Evolutionary conservation across 2,797 vertebrate species (phyloP).

Genomic region (Babyrousa celebensis): DNA sequence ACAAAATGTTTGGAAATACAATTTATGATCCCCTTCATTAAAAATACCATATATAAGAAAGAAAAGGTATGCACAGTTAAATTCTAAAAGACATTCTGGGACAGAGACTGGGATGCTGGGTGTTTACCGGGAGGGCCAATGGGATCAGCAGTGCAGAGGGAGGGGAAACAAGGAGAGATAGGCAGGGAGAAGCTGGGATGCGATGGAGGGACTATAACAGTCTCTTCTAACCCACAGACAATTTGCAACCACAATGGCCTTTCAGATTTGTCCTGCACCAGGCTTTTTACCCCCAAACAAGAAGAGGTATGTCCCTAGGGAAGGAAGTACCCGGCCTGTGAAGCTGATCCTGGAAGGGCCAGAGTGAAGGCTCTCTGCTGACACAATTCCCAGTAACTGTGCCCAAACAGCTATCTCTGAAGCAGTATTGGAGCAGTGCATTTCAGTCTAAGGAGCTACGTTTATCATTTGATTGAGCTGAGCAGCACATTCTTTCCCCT

Average conservation of each 20-base stretch:
- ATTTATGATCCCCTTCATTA: not conserved
- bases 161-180: not conserved
- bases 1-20: not conserved
- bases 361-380: not conserved
- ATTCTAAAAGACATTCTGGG: not conserved
- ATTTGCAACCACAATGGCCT: not conserved
- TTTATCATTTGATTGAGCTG: not conserved
- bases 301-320: not conserved
- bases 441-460: not conserved
- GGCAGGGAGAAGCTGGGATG: not conserved
- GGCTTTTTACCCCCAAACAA: not conserved
- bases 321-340: not conserved
- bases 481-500: not conserved
- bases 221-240: not conserved
- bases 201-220: fast-evolving
- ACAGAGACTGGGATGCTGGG: not conserved
- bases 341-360: not conserved
- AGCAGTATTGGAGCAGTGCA: not conserved
- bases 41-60: not conserved
- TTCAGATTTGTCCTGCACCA: not conserved
- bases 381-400: not conserved
- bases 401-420: not conserved
- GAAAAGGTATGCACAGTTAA: not conserved
- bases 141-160: fast-evolving
- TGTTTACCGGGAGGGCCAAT: not conserved